Conservation (phyloP, 2,797 vertebrate species). For the Malurus splendens region DNA sequence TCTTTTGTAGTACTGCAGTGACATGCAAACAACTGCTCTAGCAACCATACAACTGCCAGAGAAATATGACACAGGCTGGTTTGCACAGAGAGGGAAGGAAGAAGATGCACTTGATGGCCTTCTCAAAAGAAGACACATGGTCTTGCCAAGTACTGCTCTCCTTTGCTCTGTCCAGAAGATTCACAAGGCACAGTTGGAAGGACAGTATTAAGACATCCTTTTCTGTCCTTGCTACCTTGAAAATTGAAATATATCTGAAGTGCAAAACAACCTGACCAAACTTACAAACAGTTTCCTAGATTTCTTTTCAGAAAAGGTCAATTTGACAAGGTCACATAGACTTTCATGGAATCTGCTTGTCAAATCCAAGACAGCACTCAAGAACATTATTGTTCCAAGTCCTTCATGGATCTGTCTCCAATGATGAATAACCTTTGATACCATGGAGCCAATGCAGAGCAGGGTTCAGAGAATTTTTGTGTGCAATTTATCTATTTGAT, state of each 20-base stretch:
- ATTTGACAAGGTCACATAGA: background rate
- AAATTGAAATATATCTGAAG: background rate
- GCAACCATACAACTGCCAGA: background rate
- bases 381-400: background rate
- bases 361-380: background rate
- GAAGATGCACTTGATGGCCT: background rate
- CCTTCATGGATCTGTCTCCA: rapidly evolving
- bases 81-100: background rate
- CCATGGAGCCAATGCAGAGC: background rate
- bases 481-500: background rate
- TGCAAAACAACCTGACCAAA: background rate
- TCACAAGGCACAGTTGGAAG: background rate
- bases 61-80: background rate
- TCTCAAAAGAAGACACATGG: background rate
- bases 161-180: background rate
- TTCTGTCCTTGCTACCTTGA: background rate
- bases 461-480: background rate
- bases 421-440: background rate
- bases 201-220: background rate
- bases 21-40: background rate
- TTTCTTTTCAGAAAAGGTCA: background rate
- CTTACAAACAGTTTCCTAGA: background rate
- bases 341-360: background rate
- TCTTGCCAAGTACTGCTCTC: background rate
- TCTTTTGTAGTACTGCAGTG: background rate